Base-by-base conservation (phyloP, 2,113 vertebrate species). In the Hyla sarda region DNA sequence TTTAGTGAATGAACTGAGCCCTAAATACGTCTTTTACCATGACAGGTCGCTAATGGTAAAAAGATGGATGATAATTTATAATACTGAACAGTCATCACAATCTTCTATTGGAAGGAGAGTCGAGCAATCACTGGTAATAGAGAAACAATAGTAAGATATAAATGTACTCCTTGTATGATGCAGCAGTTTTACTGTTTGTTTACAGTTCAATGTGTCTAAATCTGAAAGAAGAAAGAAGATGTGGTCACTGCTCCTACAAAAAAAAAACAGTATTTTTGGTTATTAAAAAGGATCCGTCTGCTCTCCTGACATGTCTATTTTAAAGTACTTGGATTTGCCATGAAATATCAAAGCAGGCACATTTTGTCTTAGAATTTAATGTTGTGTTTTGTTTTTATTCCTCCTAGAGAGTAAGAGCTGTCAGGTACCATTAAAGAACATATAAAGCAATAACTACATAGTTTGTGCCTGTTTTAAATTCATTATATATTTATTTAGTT, bases 1-100 rank as follows among this genome's bases (percentile, higher is more conserved):
- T 65, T 80, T 62, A 60, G 78, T 10, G 78, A 62, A 80, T 62
- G 47, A 77, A 77, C 48, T 77, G 78, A 80, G 56, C 34, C 78
- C 58, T 45, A 47, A 62, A 80, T 65, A 47, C 3, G 56, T 60
- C 47, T 45, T 80, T 80, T 47, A 7, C 78, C 78, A 62, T 62
- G 23, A 80, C 37, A 62, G 78, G 56, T 80, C 54, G 77, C 23
- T 60, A 60, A 60, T 80, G 54, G 32, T 45, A 45, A 62, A 80
- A 58, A 80, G 56, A 62, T 62, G 56, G 78, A 65, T 60, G 77
- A 60, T 62, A 54, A 80, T 17, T 62, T 34, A 28, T 37, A 62
- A 80, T 47, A 7, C 52, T 8, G 32, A 60, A 37, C n/a, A 80
- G 78, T 45, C 34, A 25, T 80, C 56, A 62, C 34, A 25, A 80